Percentiles rank a stretch among this genome's conserved stretches.
Conservation (phyloP, 2,797 vertebrate genomes). For the Erithacus rubecula region DNA sequence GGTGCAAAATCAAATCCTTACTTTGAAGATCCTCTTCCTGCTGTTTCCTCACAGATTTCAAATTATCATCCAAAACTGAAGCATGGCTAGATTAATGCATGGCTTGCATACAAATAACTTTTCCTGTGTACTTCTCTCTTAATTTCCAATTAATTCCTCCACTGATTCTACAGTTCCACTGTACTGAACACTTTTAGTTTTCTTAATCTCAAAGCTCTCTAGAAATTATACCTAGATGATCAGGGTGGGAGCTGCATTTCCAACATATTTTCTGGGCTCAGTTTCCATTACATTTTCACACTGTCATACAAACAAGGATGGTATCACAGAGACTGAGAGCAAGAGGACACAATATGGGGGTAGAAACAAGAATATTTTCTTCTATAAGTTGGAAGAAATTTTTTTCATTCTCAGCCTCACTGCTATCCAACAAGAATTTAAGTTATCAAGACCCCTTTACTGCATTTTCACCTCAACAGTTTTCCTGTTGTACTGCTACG, state of each 20-base stretch:
- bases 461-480: background rate
- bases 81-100: background rate
- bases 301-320: background rate
- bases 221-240: background rate
- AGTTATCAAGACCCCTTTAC: background rate
- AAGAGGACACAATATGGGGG: background rate
- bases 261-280: background rate
- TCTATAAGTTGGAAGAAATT: background rate
- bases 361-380: background rate
- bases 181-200: background rate
- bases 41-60: background rate
- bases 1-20: background rate
- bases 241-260: background rate
- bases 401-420: background rate
- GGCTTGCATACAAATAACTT: background rate
- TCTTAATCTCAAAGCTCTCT: background rate
- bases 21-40: background rate
- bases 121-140: background rate
- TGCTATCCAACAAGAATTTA: background rate
- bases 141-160: background rate
- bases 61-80: background rate
- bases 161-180: background rate
- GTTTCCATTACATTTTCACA: background rate
- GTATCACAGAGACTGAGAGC: background rate
- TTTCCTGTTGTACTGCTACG: background rate